Conservation (phyloP, 2,797 vertebrate species). For the Aulostomus chinensis region DNA sequence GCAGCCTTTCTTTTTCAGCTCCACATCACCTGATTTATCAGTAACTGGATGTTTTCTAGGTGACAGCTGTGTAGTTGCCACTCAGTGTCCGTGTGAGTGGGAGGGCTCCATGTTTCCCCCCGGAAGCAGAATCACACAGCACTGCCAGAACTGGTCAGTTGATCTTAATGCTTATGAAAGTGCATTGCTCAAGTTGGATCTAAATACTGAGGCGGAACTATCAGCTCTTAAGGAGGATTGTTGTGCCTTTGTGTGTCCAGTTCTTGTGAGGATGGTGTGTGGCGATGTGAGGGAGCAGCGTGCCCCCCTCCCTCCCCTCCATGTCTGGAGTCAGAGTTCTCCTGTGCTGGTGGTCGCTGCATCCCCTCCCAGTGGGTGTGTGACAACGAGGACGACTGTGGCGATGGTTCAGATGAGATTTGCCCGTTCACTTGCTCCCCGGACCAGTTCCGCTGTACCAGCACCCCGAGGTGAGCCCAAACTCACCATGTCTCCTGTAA, state of each 20-base stretch:
- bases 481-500: no score
- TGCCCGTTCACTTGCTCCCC: constrained; percentile 81
- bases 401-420: constrained; percentile 88
- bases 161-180: not conserved
- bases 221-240: no score
- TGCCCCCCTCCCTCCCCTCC: constrained; percentile 56
- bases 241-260: constrained; percentile 61
- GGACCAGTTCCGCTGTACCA: constrained; percentile 78
- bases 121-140: constrained; percentile 72
- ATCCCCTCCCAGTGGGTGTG: constrained; percentile 88
- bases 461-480: constrained; percentile 38
- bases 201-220: no score
- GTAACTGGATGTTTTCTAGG: constrained; percentile 73
- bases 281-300: constrained; percentile 78
- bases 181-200: no score
- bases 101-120: constrained; percentile 82
- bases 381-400: constrained; percentile 92
- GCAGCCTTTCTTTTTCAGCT: no score
- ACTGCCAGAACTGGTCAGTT: constrained; percentile 89
- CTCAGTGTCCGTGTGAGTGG: constrained; percentile 87
- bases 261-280: constrained; percentile 81
- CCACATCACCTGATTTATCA: not conserved
- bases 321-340: constrained; percentile 83
- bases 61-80: constrained; percentile 71
- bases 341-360: constrained; percentile 81